Evolutionary conservation across 2,888 invertebrate genomes (phyloP).

Genomic region (Stomorhina lunata): DNA sequence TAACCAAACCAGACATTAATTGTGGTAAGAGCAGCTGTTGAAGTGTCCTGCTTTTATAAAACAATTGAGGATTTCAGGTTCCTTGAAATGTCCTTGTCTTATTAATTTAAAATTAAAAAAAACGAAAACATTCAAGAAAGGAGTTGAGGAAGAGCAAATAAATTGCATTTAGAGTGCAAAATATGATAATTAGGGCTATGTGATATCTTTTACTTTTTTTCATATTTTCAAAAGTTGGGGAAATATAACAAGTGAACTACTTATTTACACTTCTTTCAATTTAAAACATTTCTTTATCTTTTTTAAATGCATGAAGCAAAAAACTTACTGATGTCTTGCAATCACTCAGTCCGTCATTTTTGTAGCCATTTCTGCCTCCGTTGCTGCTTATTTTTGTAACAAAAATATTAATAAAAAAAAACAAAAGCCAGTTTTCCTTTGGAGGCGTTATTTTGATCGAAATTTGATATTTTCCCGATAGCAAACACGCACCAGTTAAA

Average conservation of each 20-base stretch:
- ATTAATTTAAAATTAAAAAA: conserved; percentile 34
- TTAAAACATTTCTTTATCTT: conserved; percentile 41
- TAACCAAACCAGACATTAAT: conserved; percentile 26
- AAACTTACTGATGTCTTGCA: conserved; percentile 16
- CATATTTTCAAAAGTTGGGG: neutral
- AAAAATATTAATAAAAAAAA: neutral
- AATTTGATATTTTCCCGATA: conserved; percentile 79
- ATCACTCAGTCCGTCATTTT: conserved; percentile 16
- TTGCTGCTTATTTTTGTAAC: neutral
- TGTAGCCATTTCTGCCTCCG: conserved; percentile 6
- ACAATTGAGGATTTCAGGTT: conserved; percentile 10
- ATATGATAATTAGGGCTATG: conserved; percentile 79
- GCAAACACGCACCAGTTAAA: conserved; percentile 69
- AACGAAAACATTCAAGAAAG: neutral
- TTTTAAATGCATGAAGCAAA: conserved; percentile 21
- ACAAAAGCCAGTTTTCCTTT: conserved; percentile 67
- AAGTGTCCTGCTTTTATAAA: neutral
- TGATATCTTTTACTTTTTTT: conserved; percentile 66
- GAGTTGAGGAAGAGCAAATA: conserved; percentile 64
- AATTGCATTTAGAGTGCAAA: conserved; percentile 77
- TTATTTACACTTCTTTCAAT: too few relatives aligned
- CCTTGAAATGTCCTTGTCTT: conserved; percentile 70
- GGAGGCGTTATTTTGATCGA: conserved; percentile 78
- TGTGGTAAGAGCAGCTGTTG: conserved; percentile 33
- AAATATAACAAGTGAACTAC: conserved; percentile 40